phyloP scores from a whole-genome alignment of 2,797 vertebrate genomes.

The Tiaroga cobitis region DNA sequence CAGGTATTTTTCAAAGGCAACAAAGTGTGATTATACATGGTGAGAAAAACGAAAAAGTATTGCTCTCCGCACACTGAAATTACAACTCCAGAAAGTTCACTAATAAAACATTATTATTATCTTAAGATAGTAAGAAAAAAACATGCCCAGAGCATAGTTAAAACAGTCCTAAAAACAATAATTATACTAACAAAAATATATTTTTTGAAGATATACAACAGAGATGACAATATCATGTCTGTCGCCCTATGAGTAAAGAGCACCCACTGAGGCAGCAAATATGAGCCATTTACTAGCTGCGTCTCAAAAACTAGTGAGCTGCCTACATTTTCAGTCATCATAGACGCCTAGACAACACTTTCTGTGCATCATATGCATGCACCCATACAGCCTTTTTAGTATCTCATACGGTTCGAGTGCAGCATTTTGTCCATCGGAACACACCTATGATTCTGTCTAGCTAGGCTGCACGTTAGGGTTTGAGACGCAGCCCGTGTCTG shows the following conservation, averaged over 20 bases:
- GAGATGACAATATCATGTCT: slow-evolving; percentile 9
- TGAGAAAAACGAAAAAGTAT: background rate
- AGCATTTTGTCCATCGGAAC: background rate
- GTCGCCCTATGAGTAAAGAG: background rate
- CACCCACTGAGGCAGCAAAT: background rate
- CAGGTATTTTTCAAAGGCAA: background rate
- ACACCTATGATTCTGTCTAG: slow-evolving; percentile 3
- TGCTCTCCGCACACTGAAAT: background rate
- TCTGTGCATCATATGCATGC: background rate
- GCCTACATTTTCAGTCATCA: background rate
- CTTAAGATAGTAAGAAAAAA: background rate
- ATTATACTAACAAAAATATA: background rate
- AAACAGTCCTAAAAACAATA: background rate
- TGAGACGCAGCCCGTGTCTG: background rate
- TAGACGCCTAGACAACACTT: background rate
- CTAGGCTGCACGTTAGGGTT: background rate
- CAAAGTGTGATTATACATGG: background rate
- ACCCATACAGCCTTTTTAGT: background rate
- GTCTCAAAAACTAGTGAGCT: background rate
- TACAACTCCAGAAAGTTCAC: background rate
- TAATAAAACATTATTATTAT: background rate
- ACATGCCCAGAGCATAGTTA: background rate
- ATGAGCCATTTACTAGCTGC: background rate
- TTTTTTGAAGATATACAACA: background rate
- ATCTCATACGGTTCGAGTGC: background rate